Evolutionary conservation across 2,113 vertebrate genomes (phyloP), one percentile per base, ranked within the genome.

Genomic region (Indicator maculatus): DNA sequence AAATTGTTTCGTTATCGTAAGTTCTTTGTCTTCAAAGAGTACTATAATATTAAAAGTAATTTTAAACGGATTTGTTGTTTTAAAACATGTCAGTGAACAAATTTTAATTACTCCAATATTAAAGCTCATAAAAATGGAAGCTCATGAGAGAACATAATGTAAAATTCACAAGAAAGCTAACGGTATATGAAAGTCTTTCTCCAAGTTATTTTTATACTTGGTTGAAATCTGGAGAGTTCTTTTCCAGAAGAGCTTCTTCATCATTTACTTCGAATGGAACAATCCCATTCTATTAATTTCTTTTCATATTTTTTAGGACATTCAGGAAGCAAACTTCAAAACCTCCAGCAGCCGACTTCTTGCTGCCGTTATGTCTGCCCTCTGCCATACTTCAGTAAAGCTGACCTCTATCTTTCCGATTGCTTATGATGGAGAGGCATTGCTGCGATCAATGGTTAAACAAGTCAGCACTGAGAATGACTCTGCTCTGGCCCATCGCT

Each of bases 391-490:
- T 0, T 99, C 99, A 1, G 99, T 99, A 16, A 99, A 99, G 93
- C 97, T 99, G 95, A 99, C 99, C 11, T 99, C 99, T 47, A 99
- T 99, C 90, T 98, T 99, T 45, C 99, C 99, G 4, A 99, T 99
- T n/a, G 99, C 99, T 0, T 99, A 99, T 17, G 99, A 99, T 7
- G 99, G 99, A 30, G 99, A 99, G 90, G 98, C 99, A 2, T 93
- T 99, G 26, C 97, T 99, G 59, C 98, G 99, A 41, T 99, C 99
- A 2, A 98, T 99, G 92, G 98, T 99, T 86, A 99, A 99, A 76
- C 99, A 99, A 97, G 99, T 99, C 92, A 99, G 99, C 98, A 99
- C 99, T 5, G 99, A 99, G 97, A 99, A 99, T 8, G 99, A 99
- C 96, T 99, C 99, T 4, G 98, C 99, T 13, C 97, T 99, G 21